Evolutionary conservation across 2,113 vertebrate species (phyloP).

Genomic region (Datnioides undecimradiatus): DNA sequence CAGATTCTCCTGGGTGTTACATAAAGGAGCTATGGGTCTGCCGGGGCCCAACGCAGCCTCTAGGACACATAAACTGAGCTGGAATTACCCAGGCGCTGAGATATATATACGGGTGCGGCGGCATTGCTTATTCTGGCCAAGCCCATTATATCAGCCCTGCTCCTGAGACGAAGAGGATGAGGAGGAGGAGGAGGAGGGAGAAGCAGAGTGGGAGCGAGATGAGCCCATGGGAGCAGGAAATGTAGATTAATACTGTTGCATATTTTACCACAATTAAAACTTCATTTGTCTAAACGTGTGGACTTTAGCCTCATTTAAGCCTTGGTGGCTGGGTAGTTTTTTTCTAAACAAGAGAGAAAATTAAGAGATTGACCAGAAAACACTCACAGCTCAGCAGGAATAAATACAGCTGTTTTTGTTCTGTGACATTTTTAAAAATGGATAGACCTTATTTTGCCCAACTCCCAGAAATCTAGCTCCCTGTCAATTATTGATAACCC

Average conservation of each 20-base stretch:
- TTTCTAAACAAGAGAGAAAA: slow-evolving; percentile 55
- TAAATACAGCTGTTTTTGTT: slow-evolving; percentile 38
- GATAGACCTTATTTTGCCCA: slow-evolving; percentile 60
- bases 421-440: slow-evolving; percentile 46
- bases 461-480: slow-evolving; percentile 48
- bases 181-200: slow-evolving; percentile 15
- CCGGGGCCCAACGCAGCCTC: slow-evolving; percentile 56
- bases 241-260: slow-evolving; percentile 75
- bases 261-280: slow-evolving; percentile 84
- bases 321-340: slow-evolving; percentile 58
- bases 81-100: slow-evolving; percentile 77
- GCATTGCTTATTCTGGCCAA: slow-evolving; percentile 76
- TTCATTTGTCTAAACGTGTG: slow-evolving; percentile 82
- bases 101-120: slow-evolving; percentile 70
- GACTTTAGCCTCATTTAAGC: slow-evolving; percentile 85
- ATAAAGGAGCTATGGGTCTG: slow-evolving; percentile 80
- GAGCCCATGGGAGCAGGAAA: slow-evolving; percentile 75
- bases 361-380: slow-evolving; percentile 47
- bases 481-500: slow-evolving; percentile 71
- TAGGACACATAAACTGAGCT: slow-evolving; percentile 74
- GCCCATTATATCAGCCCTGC: slow-evolving; percentile 70
- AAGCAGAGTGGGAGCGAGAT: slow-evolving; percentile 21
- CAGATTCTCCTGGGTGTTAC: slow-evolving; percentile 81
- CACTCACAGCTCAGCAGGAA: slow-evolving; percentile 13
- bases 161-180: slow-evolving; percentile 53